Base-by-base conservation (phyloP, 2,888 invertebrate species). In the Tetragonula carbonaria region DNA sequence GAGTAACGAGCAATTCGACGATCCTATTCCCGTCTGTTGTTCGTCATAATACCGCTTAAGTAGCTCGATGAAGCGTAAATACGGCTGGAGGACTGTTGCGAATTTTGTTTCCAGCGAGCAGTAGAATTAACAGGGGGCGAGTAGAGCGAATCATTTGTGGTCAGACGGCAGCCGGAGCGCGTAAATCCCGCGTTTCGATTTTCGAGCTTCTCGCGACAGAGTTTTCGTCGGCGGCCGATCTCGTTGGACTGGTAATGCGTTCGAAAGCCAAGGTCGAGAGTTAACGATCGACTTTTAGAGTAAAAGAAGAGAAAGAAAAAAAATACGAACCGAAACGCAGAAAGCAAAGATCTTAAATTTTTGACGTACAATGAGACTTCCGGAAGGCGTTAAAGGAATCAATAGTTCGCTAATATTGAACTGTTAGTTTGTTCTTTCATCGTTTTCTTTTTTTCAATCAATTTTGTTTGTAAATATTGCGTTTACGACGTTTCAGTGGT, bases 71-170 rank as follows among this genome's bases (percentile, higher is more conserved):
- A 74, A 77, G 68, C 74, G 68, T 77, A 77, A 83, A 76, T 83
- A 82, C 67, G 18, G 72, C n/a, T 38, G 71, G 81, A 55, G 80
- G 66, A 73, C 57, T 50, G 70, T 71, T 66, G 16, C 74, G 65
- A 84, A 82, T 82, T 82, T 82, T 71, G 59, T 28, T 66, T 55
- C 45, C 55, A 68, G 63, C 6, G n/a, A 76, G 33, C 33, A 16
- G 21, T 50, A 11, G 51, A 76, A 82, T 63, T 59, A 65, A 70
- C 68, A 65, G 70, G 33, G 2, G 62, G 55, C 33, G 23, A 81
- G 75, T 82, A 63, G 65, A 68, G 68, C 50, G 82, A 66, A 66
- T 70, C 77, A 82, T 82, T 84, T 82, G 84, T 55, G 82, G 74
- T 66, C 77, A 62, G 77, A 77, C 74, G 38, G 66, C 72, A 73